Percentiles rank a stretch among this genome's conserved stretches.
phyloP scores from a whole-genome alignment of 1,140 invertebrate species.

The Paramacrobiotus metropolitanus region DNA sequence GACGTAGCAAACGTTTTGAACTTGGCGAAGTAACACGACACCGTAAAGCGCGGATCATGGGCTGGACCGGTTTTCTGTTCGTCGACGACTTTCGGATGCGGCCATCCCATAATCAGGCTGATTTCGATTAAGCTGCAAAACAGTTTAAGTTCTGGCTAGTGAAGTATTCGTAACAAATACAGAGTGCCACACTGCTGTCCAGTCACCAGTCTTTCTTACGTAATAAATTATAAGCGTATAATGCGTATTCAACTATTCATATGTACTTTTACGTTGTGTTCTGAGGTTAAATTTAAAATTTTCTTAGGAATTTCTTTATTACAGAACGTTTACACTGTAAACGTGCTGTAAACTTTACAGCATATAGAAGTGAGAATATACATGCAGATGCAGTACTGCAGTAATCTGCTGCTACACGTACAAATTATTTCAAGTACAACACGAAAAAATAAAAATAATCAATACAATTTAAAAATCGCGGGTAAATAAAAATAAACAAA shows the following conservation, averaged over 20 bases:
- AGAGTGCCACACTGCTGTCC: too few species aligned
- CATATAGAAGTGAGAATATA: too few species aligned
- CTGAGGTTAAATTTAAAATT: neutral
- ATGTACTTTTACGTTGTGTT: neutral
- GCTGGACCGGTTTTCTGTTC: conserved; percentile 1
- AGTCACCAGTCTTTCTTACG: too few species aligned
- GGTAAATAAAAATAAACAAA: too few species aligned
- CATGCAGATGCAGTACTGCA: neutral
- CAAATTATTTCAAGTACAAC: too few species aligned
- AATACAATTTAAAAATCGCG: too few species aligned
- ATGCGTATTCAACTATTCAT: neutral
- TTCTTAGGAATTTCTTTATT: neutral
- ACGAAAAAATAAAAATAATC: too few species aligned
- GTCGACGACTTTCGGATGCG: neutral
- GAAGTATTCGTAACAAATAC: too few species aligned
- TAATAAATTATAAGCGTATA: neutral
- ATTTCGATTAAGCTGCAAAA: neutral
- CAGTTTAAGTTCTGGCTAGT: too few species aligned
- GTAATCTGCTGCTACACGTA: neutral
- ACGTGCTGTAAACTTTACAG: too few species aligned
- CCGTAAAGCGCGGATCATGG: conserved; percentile 1
- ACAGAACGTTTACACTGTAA: neutral
- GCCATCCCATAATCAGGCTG: neutral
- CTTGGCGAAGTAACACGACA: neutral
- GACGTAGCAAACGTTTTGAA: conserved; percentile 2